Conservation (phyloP, 1,140 invertebrate genomes). For the Paraescarpia echinospica region DNA sequence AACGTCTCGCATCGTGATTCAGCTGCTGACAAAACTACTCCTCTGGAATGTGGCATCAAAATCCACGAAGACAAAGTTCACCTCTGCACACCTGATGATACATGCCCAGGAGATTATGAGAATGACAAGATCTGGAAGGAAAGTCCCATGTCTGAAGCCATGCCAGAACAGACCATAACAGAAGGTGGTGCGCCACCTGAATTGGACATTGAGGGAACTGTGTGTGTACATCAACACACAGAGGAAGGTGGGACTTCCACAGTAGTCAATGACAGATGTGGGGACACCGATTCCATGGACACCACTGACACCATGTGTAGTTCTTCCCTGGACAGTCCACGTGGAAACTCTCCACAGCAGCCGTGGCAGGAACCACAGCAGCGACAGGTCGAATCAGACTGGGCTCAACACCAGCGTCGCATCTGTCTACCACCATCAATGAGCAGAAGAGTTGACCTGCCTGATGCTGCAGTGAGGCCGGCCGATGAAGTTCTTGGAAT, state of each 20-base stretch:
- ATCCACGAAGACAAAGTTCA: not conserved
- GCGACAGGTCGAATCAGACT: not conserved
- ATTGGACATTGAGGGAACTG: not conserved
- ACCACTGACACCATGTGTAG: not conserved
- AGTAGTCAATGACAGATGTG: not conserved
- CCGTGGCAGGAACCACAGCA: not conserved
- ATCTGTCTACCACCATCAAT: not conserved
- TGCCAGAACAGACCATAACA: not conserved
- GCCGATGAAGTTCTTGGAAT: not conserved
- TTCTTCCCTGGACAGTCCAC: not conserved
- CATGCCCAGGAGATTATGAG: not conserved
- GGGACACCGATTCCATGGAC: not conserved
- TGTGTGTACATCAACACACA: not conserved
- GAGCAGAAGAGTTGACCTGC: not conserved
- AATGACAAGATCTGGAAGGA: not conserved
- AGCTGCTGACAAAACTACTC: not conserved
- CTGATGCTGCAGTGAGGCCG: not conserved
- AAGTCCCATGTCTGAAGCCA: not conserved
- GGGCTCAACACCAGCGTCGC: not conserved
- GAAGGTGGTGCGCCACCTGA: not conserved
- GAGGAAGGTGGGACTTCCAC: not conserved
- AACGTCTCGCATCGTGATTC: not conserved
- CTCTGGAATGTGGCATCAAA: not conserved
- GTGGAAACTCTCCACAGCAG: not conserved
- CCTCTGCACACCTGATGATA: not conserved